Percentiles rank a stretch among this genome's conserved stretches.
These are phyloP conservation scores for Pogonognathellus flavescens DNA, from an alignment of 1,140 invertebrate genomes.

Conservation along the genomic window DNA sequence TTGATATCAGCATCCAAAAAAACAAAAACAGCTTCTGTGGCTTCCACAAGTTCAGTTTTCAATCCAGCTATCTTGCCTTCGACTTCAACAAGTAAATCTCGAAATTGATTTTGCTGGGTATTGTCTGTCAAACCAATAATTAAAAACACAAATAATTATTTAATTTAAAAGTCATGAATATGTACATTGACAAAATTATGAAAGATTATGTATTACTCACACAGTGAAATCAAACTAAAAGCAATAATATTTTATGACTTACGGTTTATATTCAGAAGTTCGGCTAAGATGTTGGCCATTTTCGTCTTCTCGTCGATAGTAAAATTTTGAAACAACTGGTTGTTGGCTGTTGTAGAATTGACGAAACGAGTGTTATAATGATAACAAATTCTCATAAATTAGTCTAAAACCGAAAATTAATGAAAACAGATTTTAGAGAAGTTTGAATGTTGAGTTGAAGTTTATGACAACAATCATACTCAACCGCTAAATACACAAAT, in stretches of 20 bases:
- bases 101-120: constrained; percentile 47
- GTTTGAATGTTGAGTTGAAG: too few relatives aligned
- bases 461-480: too few relatives aligned
- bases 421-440: too few relatives aligned
- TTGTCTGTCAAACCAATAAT: constrained; percentile 50
- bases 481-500: too few relatives aligned
- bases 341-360: background rate
- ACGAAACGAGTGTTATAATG: too few relatives aligned
- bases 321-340: background rate
- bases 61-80: constrained; percentile 51
- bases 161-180: too few relatives aligned
- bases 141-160: constrained; percentile 33
- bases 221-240: too few relatives aligned
- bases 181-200: too few relatives aligned
- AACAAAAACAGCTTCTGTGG: constrained; percentile 57
- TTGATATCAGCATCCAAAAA: constrained; percentile 61
- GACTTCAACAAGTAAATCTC: constrained; percentile 40
- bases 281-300: constrained; percentile 17
- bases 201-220: too few relatives aligned
- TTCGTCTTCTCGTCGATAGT: background rate
- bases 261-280: constrained; percentile 22
- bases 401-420: too few relatives aligned
- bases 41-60: constrained; percentile 56
- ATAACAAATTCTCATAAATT: too few relatives aligned
- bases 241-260: background rate